These are phyloP conservation scores for Homalodisca vitripennis DNA, from an alignment of 1,140 invertebrate species.

Conservation along the genomic window DNA sequence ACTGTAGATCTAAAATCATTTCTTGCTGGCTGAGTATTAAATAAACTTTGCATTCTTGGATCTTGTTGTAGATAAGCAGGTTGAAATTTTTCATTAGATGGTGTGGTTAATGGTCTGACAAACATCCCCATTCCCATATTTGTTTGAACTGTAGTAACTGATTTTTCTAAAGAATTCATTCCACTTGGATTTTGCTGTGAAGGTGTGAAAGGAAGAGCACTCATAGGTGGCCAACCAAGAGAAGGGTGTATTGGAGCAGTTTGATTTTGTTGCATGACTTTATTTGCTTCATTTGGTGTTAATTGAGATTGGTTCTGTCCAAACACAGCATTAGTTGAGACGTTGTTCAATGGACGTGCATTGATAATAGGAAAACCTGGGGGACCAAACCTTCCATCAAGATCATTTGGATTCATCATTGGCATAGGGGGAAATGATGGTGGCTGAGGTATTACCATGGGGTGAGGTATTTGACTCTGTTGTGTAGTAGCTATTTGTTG, in stretches of 20 bases:
- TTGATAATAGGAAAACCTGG: neutral
- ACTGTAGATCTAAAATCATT: neutral
- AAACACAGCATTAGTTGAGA: neutral
- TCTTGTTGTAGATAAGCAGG: conserved; percentile 1
- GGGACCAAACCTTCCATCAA: conserved; percentile 4
- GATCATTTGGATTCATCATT: neutral
- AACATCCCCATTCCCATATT: neutral
- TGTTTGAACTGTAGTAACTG: neutral
- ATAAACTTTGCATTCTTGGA: conserved; percentile 12
- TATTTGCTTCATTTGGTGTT: neutral
- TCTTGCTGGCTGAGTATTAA: neutral
- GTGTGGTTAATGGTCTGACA: neutral
- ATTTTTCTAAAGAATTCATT: too few species aligned
- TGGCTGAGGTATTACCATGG: neutral
- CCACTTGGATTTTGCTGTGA: too few species aligned
- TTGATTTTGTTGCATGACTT: neutral
- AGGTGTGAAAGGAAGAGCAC: too few species aligned
- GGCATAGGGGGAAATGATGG: neutral
- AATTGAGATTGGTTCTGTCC: neutral
- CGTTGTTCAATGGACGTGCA: neutral
- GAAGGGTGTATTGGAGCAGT: neutral
- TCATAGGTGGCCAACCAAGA: conserved; percentile 2
- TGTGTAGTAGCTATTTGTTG: neutral
- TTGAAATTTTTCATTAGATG: neutral
- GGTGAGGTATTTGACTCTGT: neutral